These are phyloP conservation scores for Anthoscopus minutus DNA, from an alignment of 2,113 vertebrate species.

Conservation along the genomic window DNA sequence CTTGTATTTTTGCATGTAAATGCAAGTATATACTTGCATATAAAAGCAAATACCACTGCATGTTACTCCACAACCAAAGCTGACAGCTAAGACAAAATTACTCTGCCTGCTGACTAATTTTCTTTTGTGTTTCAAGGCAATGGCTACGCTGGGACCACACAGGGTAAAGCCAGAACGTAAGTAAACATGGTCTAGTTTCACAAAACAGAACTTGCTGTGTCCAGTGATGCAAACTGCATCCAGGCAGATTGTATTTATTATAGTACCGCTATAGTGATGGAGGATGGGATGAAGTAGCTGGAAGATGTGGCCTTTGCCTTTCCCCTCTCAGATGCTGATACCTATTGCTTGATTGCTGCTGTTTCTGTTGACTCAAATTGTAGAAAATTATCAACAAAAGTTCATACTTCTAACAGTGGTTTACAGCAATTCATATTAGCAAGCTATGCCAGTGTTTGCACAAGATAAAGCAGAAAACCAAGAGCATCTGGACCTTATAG, in stretches of 20 bases:
- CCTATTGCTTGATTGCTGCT: not conserved
- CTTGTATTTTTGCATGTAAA: not conserved
- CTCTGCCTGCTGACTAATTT: not conserved
- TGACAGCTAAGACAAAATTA: not conserved
- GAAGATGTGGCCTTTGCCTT: not conserved
- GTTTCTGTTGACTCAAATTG: not conserved
- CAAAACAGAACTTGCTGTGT: not conserved
- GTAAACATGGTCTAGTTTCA: slow-evolving; percentile 32
- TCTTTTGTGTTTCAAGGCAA: slow-evolving; percentile 75
- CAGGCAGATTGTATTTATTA: not conserved
- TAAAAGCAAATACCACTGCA: not conserved
- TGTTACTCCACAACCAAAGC: not conserved
- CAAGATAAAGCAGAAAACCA: not conserved
- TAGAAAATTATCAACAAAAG: not conserved
- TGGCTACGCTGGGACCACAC: slow-evolving; percentile 90
- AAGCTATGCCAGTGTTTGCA: not conserved
- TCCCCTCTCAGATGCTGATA: not conserved
- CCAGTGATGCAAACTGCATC: not conserved
- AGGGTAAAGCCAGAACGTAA: slow-evolving; percentile 91
- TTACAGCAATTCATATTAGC: not conserved
- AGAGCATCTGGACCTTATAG: not conserved
- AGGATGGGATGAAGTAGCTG: not conserved
- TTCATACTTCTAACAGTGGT: not conserved
- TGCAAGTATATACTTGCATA: not conserved
- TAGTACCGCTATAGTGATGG: not conserved